Evolutionary conservation across 2,888 invertebrate species (phyloP).

Genomic region (Schizotus pectinicornis): DNA sequence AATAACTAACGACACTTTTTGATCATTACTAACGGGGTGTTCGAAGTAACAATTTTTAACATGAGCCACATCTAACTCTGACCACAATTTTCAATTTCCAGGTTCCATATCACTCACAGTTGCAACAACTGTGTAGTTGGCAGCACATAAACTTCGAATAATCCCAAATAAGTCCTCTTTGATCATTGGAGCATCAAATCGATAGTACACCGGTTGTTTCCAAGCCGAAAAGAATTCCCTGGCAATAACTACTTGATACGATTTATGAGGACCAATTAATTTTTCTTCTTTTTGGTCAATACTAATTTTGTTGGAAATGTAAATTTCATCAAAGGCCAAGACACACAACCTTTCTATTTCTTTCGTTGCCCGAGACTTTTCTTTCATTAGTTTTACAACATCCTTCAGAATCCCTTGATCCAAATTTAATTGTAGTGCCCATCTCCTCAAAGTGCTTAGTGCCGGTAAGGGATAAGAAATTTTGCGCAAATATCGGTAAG

Average conservation of each 20-base stretch:
- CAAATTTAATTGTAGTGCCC: conserved; percentile 11
- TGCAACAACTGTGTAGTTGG: background rate
- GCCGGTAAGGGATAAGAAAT: conserved; percentile 31
- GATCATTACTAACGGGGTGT: background rate
- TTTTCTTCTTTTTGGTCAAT: conserved; percentile 16
- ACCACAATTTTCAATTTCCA: background rate
- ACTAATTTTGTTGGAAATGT: conserved; percentile 16
- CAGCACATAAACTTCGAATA: background rate
- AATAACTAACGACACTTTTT: too few relatives aligned
- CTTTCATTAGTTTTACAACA: conserved; percentile 18
- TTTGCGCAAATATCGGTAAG: conserved; percentile 30
- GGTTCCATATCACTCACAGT: background rate
- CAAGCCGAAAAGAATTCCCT: conserved; percentile 10
- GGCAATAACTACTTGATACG: conserved; percentile 17
- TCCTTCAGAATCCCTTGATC: conserved; percentile 11
- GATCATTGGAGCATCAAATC: conserved; percentile 12
- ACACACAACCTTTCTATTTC: conserved; percentile 3
- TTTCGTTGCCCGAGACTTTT: background rate
- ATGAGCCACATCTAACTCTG: background rate
- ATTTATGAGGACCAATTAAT: conserved; percentile 9
- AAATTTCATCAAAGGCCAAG: conserved; percentile 20
- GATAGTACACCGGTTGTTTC: conserved; percentile 23
- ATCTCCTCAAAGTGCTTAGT: conserved; percentile 18
- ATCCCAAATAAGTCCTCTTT: background rate
- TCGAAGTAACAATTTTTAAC: background rate